A percentile compares a stretch with the other conserved stretches of the same genome.
Evolutionary conservation across 2,888 invertebrate genomes (phyloP).

Genomic region (Ellobium chinense): DNA sequence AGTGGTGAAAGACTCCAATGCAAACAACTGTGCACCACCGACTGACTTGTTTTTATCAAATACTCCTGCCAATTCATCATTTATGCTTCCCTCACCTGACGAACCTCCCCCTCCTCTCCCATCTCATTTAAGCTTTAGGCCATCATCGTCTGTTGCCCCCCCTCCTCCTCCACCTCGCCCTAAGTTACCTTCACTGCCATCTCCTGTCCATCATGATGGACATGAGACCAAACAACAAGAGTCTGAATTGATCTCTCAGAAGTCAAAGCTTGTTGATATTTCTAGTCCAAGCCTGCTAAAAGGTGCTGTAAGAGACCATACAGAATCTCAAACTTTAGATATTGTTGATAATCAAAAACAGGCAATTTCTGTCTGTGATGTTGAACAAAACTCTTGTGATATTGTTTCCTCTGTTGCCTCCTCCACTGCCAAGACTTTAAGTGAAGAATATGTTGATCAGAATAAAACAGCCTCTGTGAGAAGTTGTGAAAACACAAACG

Average conservation of each 20-base stretch:
- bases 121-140: slow-evolving; percentile 19
- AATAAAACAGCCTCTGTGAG: background rate
- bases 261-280: background rate
- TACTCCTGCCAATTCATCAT: background rate
- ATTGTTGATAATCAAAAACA: background rate
- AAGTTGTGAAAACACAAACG: background rate
- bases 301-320: background rate
- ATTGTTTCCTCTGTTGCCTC: too few relatives aligned
- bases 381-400: background rate
- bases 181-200: slow-evolving; percentile 1
- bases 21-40: slow-evolving; percentile 41
- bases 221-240: background rate
- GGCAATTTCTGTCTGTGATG: background rate
- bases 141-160: slow-evolving; percentile 40
- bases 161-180: slow-evolving; percentile 57
- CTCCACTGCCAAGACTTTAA: too few relatives aligned
- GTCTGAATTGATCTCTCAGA: background rate
- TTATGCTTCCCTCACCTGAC: slow-evolving; percentile 48
- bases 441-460: too few relatives aligned
- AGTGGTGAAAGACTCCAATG: background rate
- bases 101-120: slow-evolving; percentile 66
- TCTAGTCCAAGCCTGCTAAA: background rate
- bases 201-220: background rate
- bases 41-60: slow-evolving; percentile 31
- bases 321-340: background rate